Base-by-base conservation (phyloP, 2,113 vertebrate genomes). In the Shinisaurus crocodilurus region DNA sequence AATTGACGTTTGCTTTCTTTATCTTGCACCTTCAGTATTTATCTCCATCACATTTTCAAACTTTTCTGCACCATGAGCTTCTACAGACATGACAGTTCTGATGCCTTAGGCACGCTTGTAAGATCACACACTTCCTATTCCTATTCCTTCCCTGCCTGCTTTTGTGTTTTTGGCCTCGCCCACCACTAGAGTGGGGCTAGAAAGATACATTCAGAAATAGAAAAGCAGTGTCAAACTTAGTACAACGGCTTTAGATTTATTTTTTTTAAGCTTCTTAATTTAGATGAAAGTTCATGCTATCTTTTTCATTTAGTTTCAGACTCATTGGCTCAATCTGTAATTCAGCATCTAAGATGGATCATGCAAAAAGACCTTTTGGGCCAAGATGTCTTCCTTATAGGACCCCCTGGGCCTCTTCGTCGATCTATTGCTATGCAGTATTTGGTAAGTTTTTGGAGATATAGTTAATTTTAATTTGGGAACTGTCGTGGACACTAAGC, bases 361-460 rank as follows among this genome's bases (percentile, higher is more conserved):
- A 99, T 99, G 99, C 99, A 99, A 95, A 99, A 99, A 94, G 99
- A 99, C 91, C 97, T 99, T 90, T 93, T 99, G 90, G 99, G 99
- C 6, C 99, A 99, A 96, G 99, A 99, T 88, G 95, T 99, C 57
- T 99, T 99, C 93, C 98, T 99, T 18, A 99, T 99, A 15, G 99
- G 99, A 32, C 99, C 99, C 54, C 99, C 99, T 13, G 99, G 99
- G 83, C 99, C 99, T 34, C 97, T 99, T 90, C 98, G 99, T 12
- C 97, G 99, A 50, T 98, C 98, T 29, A 97, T 99, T 94, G 99
- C 98, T n/a, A 99, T 99, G 99, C 98, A 99, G 84, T 99, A 99
- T 94, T 97, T 99, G 95, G 99, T 99, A 96, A 97, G 97, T 81
- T 34, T 40, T 84, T 65, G 29, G 27, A 65, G 43, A 40, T 18